Percentiles rank a stretch among this genome's conserved stretches.
phyloP scores from a whole-genome alignment of 2,888 invertebrate genomes.

The Leptopterna dolabrata region DNA sequence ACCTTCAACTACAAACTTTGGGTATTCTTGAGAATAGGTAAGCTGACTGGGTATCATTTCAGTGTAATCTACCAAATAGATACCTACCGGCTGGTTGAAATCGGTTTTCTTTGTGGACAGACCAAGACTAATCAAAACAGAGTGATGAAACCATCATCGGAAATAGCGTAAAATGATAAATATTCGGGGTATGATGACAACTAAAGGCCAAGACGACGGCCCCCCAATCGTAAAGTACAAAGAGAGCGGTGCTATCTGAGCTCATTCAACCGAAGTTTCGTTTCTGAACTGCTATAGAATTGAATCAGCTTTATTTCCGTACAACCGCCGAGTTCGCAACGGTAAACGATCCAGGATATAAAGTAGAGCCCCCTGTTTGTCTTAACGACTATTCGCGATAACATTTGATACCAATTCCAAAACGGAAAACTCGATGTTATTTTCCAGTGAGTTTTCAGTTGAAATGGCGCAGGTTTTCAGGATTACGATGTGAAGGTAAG shows the following conservation, averaged over 20 bases:
- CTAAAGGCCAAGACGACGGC: neutral
- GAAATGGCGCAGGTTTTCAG: too few species aligned
- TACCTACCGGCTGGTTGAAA: too few species aligned
- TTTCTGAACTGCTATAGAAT: slow-evolving; percentile 21
- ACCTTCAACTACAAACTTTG: too few species aligned
- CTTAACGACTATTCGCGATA: neutral
- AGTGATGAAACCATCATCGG: neutral
- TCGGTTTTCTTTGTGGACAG: too few species aligned
- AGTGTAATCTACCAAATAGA: too few species aligned
- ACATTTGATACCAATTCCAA: neutral
- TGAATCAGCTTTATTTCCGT: slow-evolving; percentile 39
- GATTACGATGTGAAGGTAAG: too few species aligned
- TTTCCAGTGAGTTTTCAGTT: too few species aligned
- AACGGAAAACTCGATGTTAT: too few species aligned
- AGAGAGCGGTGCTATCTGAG: slow-evolving; percentile 6
- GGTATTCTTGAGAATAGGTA: too few species aligned
- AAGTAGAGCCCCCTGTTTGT: neutral
- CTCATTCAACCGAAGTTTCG: neutral
- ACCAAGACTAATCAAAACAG: too few species aligned
- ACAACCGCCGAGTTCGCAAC: neutral
- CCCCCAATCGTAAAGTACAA: slow-evolving; percentile 12
- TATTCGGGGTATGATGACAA: neutral
- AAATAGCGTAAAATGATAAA: neutral
- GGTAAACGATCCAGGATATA: neutral
- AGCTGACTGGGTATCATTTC: too few species aligned